phyloP scores from a whole-genome alignment of 2,113 vertebrate species.

The Eulemur macaco region DNA sequence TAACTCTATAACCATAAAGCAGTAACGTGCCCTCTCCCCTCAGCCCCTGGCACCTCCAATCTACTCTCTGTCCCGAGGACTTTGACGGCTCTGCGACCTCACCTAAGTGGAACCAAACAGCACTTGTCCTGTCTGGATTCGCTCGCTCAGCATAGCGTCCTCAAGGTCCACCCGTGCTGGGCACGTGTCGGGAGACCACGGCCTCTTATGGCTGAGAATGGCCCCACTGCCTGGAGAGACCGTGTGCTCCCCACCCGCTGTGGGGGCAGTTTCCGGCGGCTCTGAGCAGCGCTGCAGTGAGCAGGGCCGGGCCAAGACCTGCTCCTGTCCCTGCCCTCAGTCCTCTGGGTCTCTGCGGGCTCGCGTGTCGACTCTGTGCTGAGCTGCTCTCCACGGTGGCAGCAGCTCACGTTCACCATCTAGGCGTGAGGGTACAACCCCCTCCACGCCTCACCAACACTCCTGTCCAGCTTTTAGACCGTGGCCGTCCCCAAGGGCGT shows the following conservation, averaged over 20 bases:
- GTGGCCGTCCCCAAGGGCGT: accelerated
- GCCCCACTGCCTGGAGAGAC: neutral
- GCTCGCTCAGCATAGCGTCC: neutral
- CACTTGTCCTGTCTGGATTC: accelerated
- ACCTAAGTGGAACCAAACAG: accelerated
- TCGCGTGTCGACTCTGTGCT: accelerated
- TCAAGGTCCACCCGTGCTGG: accelerated
- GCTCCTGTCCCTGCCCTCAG: accelerated
- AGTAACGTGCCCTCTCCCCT: accelerated
- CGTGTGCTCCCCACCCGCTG: accelerated
- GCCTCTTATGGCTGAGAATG: accelerated
- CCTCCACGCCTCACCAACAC: no score
- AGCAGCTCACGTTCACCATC: neutral
- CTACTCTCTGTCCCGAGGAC: accelerated
- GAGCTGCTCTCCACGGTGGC: neutral
- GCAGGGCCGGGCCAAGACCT: accelerated
- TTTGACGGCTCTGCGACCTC: accelerated
- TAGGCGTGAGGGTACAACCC: accelerated
- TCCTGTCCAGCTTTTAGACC: no score
- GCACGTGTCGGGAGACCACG: no score
- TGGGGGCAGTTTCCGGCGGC: neutral
- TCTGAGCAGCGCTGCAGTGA: accelerated
- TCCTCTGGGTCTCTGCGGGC: neutral
- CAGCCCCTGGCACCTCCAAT: accelerated
- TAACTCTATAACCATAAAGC: neutral